Base-by-base conservation (phyloP, 2,113 vertebrate species). In the Camelus bactrianus region DNA sequence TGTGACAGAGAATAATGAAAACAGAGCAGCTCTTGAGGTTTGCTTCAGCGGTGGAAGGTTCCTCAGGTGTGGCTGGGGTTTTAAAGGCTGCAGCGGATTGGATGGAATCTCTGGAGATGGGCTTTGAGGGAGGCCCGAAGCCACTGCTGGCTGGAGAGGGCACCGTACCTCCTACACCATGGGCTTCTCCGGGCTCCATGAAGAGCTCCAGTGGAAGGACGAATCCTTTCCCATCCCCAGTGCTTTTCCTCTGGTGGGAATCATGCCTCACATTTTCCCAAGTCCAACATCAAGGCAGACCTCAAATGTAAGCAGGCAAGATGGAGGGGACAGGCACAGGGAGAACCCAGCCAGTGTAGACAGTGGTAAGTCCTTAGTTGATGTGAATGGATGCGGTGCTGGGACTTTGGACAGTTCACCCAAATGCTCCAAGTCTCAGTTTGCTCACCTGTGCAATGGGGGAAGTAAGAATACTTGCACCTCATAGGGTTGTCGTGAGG, bases 1-100 rank as follows among this genome's bases (percentile, higher is more conserved):
- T 65, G 20, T 90, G 81, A 85, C 94, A 91, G 76, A 89, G 89
- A 95, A 72, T 46, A 79, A 92, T 92, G 72, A 28, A 89, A 89
- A 91, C 30, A 64, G 35, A 24, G 16, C 10, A 65, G n/a, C 22
- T 87, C n/a, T 28, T 60, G 86, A 86, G 73, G 32, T 67, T 81
- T 73, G 72, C 28, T 89, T 67, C 16, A 6, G 72, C 91, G 87
- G 15, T 2, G 1, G 83, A 50, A 62, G 19, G 26, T 72, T 91
- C 38, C 42, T 95, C 35, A 79, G 16, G 6, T 8, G 9, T 32
- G 42, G 24, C 52, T 42, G 70, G 48, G 35, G 70, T n/a, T 90
- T 89, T 19, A 60, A 65, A 87, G 60, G 76, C 8, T 8, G 30
- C 0, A 0, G 38, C 15, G 28, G 17, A 35, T 16, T 69, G 84